A percentile compares a stretch with the other conserved stretches of the same genome.
Evolutionary conservation across 2,888 invertebrate species (phyloP).

Genomic region (Pterobdella sp.): DNA sequence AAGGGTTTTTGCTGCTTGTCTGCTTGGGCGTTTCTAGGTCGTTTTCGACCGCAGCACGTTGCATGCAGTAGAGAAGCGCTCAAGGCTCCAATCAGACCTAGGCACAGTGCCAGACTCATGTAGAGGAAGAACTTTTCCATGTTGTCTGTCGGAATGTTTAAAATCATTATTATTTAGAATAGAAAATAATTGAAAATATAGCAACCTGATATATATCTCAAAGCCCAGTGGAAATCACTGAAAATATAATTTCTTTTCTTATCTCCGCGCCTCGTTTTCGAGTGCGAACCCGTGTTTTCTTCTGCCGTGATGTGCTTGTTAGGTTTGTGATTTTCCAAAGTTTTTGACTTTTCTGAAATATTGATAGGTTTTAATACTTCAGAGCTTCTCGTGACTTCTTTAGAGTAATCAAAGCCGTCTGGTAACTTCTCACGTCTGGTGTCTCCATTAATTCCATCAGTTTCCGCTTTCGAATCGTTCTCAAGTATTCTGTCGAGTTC

Average conservation of each 20-base stretch:
- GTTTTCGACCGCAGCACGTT: neutral
- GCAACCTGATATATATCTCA: slow-evolving; percentile 15
- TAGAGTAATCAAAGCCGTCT: no score
- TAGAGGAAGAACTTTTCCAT: slow-evolving; percentile 28
- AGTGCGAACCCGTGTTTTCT: no score
- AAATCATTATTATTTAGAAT: neutral
- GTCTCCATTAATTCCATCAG: no score
- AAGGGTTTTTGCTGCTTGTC: neutral
- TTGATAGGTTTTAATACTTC: no score
- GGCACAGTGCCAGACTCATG: slow-evolving; percentile 18
- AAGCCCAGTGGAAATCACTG: slow-evolving; percentile 14
- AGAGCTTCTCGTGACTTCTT: no score
- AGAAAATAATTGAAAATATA: neutral
- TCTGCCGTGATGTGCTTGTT: no score
- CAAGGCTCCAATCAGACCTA: slow-evolving; percentile 28
- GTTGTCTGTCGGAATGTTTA: slow-evolving; percentile 23
- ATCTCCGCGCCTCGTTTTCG: no score
- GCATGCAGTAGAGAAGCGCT: slow-evolving; percentile 14
- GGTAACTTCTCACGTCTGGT: no score
- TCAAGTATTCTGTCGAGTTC: no score
- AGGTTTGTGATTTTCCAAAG: no score
- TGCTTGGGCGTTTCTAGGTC: neutral
- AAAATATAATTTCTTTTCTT: neutral
- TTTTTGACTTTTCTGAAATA: no score
- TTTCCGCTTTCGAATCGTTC: no score